Evolutionary conservation across 2,113 vertebrate species (phyloP).

Genomic region (Tiliqua scincoides): DNA sequence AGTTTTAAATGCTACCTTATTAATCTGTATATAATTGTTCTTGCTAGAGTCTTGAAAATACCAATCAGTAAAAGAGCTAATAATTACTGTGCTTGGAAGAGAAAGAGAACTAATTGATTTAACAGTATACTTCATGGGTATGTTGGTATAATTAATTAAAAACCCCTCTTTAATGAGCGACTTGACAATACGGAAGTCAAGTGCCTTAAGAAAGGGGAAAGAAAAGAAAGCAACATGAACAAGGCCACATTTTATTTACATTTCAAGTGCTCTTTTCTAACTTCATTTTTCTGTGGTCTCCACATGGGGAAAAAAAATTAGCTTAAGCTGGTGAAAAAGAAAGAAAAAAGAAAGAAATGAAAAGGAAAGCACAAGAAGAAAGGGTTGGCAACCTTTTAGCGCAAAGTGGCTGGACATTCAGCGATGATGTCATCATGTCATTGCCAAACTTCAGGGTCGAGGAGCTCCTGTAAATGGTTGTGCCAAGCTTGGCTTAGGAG

Average conservation of each 20-base stretch:
- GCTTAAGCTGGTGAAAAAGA: not conserved
- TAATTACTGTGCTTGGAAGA: slow-evolving; percentile 66
- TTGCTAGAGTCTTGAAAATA: slow-evolving; percentile 71
- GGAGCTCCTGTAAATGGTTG: too few species aligned
- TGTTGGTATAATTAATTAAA: slow-evolving; percentile 71
- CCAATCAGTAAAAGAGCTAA: slow-evolving; percentile 74
- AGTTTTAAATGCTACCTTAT: slow-evolving; percentile 71
- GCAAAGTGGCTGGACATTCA: too few species aligned
- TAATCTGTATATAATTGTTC: slow-evolving; percentile 70
- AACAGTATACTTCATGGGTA: slow-evolving; percentile 63
- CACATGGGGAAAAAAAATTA: not conserved
- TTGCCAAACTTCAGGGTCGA: too few species aligned
- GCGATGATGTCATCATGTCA: too few species aligned
- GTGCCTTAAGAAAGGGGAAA: slow-evolving; percentile 37
- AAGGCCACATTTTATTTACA: slow-evolving; percentile 27
- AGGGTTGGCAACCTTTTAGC: too few species aligned
- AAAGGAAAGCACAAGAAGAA: not conserved
- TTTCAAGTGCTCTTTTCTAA: slow-evolving; percentile 30
- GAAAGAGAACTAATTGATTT: slow-evolving; percentile 71
- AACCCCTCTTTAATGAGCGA: slow-evolving; percentile 53
- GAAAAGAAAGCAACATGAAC: slow-evolving; percentile 44
- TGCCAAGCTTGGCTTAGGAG: too few species aligned
- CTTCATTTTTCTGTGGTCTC: slow-evolving; percentile 4
- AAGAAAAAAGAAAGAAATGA: too few species aligned
- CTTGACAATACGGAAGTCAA: slow-evolving; percentile 53